A percentile compares a stretch with the other conserved stretches of the same genome.
phyloP scores from a whole-genome alignment of 2,113 vertebrate genomes.

The Camelus dromedarius region DNA sequence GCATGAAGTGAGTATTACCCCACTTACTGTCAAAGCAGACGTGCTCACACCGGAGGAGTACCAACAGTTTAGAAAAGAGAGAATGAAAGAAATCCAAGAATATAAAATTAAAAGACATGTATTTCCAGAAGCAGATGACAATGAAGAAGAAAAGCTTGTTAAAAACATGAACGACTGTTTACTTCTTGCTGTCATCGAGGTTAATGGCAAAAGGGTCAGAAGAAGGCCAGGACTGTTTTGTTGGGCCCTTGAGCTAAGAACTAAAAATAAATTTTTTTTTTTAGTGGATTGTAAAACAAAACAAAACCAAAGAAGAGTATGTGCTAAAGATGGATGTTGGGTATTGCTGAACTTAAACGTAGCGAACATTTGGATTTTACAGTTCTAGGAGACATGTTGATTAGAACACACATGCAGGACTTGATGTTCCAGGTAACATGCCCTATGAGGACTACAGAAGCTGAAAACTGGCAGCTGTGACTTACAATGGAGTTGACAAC shows the following conservation, averaged over 20 bases:
- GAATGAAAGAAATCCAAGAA: constrained; percentile 99
- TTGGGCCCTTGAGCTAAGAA: too few relatives aligned
- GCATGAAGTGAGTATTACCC: constrained; percentile 95
- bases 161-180: constrained; percentile 99
- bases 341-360: constrained; percentile 99
- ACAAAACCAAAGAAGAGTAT: too few relatives aligned
- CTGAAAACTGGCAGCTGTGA: constrained; percentile 96
- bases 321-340: constrained; percentile 76
- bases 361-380: constrained; percentile 99
- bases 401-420: constrained; percentile 99
- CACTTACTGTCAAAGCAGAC: constrained; percentile 95
- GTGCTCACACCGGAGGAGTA: constrained; percentile 95
- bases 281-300: too few relatives aligned
- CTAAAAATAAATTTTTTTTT: too few relatives aligned
- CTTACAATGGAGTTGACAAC: constrained; percentile 96
- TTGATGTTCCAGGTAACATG: constrained; percentile 96
- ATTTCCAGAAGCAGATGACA: constrained; percentile 97
- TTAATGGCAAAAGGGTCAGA: constrained; percentile 95
- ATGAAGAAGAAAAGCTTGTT: constrained; percentile 97
- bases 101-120: constrained; percentile 99
- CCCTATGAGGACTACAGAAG: constrained; percentile 97
- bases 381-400: constrained; percentile 98
- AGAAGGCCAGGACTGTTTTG: constrained; percentile 87
- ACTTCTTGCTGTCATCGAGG: constrained; percentile 98
- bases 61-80: constrained; percentile 97